Conservation (phyloP, 2,888 invertebrate species). For the Sarcophaga rosellei region DNA sequence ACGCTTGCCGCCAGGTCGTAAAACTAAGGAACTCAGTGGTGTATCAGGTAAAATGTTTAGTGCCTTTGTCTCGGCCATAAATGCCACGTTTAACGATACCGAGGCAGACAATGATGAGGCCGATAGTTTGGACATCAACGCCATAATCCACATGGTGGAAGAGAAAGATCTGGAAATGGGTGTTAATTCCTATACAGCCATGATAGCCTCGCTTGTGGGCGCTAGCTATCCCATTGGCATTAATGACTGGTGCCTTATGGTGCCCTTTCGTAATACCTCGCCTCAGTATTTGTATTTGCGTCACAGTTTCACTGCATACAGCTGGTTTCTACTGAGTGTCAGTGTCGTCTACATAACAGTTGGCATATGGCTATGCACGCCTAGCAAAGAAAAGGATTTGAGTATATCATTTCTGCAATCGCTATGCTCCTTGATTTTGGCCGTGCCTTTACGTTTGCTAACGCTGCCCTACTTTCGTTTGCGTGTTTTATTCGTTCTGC, state of each 20-base stretch:
- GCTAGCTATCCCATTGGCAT: slow-evolving; percentile 76
- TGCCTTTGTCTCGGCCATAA: slow-evolving; percentile 72
- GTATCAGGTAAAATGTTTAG: slow-evolving; percentile 73
- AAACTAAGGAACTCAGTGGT: slow-evolving; percentile 69
- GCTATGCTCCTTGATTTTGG: slow-evolving; percentile 72
- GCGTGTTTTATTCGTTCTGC: slow-evolving; percentile 70
- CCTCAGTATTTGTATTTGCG: slow-evolving; percentile 72
- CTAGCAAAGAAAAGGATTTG: slow-evolving; percentile 71
- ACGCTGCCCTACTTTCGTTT: slow-evolving; percentile 70
- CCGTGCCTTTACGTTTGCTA: slow-evolving; percentile 70
- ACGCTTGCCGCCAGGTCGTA: background rate
- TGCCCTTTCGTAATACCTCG: slow-evolving; percentile 74
- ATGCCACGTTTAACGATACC: slow-evolving; percentile 73
- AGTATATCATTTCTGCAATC: slow-evolving; percentile 73
- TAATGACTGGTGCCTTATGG: slow-evolving; percentile 77
- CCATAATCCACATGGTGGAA: slow-evolving; percentile 37
- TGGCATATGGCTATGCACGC: slow-evolving; percentile 74
- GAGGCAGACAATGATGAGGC: slow-evolving; percentile 38
- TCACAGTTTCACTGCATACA: slow-evolving; percentile 69
- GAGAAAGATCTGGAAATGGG: slow-evolving; percentile 73
- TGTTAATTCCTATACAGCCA: slow-evolving; percentile 73
- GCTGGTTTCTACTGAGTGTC: slow-evolving; percentile 72
- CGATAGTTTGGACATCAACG: slow-evolving; percentile 23
- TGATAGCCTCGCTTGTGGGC: slow-evolving; percentile 55
- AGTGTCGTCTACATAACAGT: slow-evolving; percentile 70